phyloP scores from a whole-genome alignment of 2,113 vertebrate species.

The Aldabrachelys gigantea region DNA sequence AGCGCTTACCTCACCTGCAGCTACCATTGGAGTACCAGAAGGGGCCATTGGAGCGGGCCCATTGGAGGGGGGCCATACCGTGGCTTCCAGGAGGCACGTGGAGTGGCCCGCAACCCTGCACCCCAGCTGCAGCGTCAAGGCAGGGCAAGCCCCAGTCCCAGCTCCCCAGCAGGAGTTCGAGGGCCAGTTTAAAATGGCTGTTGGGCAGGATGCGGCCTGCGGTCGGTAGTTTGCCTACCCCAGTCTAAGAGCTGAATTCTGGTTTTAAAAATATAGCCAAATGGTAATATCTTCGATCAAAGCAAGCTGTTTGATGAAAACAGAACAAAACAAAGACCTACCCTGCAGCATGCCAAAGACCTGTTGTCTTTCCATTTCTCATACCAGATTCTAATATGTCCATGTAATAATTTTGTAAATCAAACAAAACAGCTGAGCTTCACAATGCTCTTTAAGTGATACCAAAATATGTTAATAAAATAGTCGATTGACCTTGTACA shows the following conservation, averaged over 20 bases:
- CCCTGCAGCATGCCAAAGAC: neutral
- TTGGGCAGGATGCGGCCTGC: too few relatives aligned
- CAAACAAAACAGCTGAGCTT: rapidly evolving
- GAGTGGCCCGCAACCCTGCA: too few relatives aligned
- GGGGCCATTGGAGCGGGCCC: too few relatives aligned
- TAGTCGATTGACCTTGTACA: neutral
- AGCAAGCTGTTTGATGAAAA: neutral
- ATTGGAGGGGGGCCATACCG: too few relatives aligned
- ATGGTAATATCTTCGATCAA: neutral
- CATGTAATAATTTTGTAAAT: neutral
- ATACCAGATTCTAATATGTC: neutral
- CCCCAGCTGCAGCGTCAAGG: too few relatives aligned
- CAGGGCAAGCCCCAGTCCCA: too few relatives aligned
- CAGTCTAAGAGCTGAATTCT: neutral
- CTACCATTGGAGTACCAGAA: too few relatives aligned
- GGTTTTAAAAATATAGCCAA: constrained; percentile 1
- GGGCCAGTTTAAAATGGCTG: too few relatives aligned
- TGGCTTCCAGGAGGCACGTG: too few relatives aligned
- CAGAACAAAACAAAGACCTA: neutral
- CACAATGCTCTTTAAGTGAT: rapidly evolving
- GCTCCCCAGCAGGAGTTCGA: too few relatives aligned
- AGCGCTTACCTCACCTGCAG: too few relatives aligned
- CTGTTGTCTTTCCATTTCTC: neutral
- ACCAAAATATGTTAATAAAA: neutral
- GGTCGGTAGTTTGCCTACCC: too few relatives aligned